Evolutionary conservation across 2,797 vertebrate genomes (phyloP).

Genomic region (Xenops minutus): DNA sequence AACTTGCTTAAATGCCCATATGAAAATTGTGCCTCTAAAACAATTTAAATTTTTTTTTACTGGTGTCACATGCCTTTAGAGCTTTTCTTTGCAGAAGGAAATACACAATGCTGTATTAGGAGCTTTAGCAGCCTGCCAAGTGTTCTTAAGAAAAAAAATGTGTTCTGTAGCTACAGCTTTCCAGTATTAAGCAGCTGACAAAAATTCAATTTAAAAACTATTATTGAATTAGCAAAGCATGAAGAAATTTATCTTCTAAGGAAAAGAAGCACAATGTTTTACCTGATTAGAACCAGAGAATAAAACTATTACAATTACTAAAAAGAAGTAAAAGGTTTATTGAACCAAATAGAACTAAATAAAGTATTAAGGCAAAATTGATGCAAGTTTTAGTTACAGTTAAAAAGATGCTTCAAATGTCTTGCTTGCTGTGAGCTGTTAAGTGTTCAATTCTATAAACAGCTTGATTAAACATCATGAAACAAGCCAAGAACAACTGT

Average conservation of each 20-base stretch:
- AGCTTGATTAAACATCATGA: neutral
- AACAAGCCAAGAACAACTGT: neutral
- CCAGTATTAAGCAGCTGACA: slow-evolving; percentile 5
- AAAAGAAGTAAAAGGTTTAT: slow-evolving; percentile 12
- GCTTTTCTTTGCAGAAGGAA: neutral
- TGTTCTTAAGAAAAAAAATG: neutral
- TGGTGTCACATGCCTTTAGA: neutral
- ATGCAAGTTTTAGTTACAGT: neutral
- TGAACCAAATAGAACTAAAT: slow-evolving; percentile 2
- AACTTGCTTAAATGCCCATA: neutral
- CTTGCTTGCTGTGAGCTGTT: neutral
- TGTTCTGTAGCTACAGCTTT: neutral
- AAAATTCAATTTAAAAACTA: slow-evolving; percentile 42
- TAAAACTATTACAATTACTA: neutral
- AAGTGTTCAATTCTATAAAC: neutral
- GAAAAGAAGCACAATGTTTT: neutral
- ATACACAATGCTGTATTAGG: neutral
- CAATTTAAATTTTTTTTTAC: neutral
- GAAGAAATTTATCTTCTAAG: neutral
- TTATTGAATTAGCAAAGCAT: slow-evolving; percentile 44
- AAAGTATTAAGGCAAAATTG: neutral
- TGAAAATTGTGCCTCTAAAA: neutral
- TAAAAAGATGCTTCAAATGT: neutral
- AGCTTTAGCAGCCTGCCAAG: neutral
- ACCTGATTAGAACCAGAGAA: neutral